Percentiles rank a stretch among this genome's conserved stretches.
Evolutionary conservation across 2,888 invertebrate species (phyloP).

Genomic region (Horisme vitalbata): DNA sequence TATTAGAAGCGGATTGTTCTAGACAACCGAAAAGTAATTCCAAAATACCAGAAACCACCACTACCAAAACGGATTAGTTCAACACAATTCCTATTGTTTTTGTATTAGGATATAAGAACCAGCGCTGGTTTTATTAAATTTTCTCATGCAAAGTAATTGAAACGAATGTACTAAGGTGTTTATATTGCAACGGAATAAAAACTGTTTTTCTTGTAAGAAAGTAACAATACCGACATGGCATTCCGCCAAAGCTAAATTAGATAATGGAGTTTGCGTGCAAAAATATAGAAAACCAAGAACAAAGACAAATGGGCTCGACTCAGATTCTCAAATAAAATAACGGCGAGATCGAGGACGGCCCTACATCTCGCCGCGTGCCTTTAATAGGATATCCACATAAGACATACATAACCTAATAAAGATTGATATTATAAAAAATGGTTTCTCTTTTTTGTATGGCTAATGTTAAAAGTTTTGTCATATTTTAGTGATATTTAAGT

Average conservation of each 20-base stretch:
- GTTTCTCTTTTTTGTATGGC: neutral
- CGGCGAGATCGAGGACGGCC: constrained; percentile 63
- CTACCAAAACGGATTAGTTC: too few relatives aligned
- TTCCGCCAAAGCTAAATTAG: constrained; percentile 82
- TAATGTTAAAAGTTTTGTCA: too few relatives aligned
- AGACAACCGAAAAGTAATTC: too few relatives aligned
- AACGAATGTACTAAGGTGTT: constrained; percentile 72
- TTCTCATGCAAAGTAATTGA: constrained; percentile 59
- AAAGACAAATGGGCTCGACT: constrained; percentile 81
- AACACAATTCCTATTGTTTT: neutral
- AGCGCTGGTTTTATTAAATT: constrained; percentile 40
- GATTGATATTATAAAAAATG: neutral
- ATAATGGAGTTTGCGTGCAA: constrained; percentile 83
- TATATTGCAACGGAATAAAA: constrained; percentile 74
- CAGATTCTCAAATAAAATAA: constrained; percentile 78
- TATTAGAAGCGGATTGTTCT: too few relatives aligned
- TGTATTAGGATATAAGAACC: constrained; percentile 1
- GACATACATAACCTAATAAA: neutral
- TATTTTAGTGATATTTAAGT: too few relatives aligned
- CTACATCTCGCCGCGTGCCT: constrained; percentile 50
- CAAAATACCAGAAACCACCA: too few relatives aligned
- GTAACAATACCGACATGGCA: constrained; percentile 78
- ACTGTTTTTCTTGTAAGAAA: constrained; percentile 71
- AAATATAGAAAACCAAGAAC: constrained; percentile 82
- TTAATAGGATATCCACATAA: constrained; percentile 7